phyloP scores from a whole-genome alignment of 2,797 vertebrate genomes.

The Lates japonicus region DNA sequence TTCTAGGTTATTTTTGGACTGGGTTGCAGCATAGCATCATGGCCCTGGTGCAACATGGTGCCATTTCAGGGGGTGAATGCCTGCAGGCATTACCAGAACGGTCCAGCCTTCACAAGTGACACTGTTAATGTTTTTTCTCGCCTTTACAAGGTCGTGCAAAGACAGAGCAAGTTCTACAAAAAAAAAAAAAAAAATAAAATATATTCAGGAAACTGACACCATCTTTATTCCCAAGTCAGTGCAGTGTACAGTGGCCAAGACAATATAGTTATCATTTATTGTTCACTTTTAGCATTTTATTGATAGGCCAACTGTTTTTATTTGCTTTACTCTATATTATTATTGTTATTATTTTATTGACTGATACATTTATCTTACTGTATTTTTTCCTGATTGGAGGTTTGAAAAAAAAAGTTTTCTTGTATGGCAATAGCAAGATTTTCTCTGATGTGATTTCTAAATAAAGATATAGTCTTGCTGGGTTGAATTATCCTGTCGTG shows the following conservation, averaged over 20 bases:
- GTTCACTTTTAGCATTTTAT: slow-evolving; percentile 66
- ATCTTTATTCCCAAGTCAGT: slow-evolving; percentile 38
- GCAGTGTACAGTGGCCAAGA: slow-evolving; percentile 37
- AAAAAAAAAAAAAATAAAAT: not conserved
- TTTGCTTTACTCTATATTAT: slow-evolving; percentile 56
- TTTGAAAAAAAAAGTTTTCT: slow-evolving; percentile 49
- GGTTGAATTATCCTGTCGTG: slow-evolving; percentile 20
- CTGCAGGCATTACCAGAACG: slow-evolving; percentile 29
- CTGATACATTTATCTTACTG: slow-evolving; percentile 57
- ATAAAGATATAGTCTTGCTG: slow-evolving; percentile 77
- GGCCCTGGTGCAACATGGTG: slow-evolving; percentile 38
- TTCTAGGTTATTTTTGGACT: slow-evolving; percentile 50
- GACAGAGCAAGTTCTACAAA: slow-evolving; percentile 12
- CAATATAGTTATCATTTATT: slow-evolving; percentile 41
- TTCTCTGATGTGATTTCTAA: slow-evolving; percentile 79
- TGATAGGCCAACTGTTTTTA: slow-evolving; percentile 52
- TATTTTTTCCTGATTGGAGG: slow-evolving; percentile 55
- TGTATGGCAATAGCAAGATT: slow-evolving; percentile 51
- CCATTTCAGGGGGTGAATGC: slow-evolving; percentile 36
- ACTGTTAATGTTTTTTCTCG: slow-evolving; percentile 27
- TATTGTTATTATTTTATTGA: slow-evolving; percentile 66
- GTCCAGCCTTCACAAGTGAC: slow-evolving; percentile 28
- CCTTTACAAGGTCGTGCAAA: slow-evolving; percentile 39
- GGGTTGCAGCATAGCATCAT: slow-evolving; percentile 6
- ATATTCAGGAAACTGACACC: slow-evolving; percentile 19